Percentiles rank a stretch among this genome's conserved stretches.
These are phyloP conservation scores for Porites cylindrica DNA, from an alignment of 92 coral and sea anemone species.

Conservation along the genomic window DNA sequence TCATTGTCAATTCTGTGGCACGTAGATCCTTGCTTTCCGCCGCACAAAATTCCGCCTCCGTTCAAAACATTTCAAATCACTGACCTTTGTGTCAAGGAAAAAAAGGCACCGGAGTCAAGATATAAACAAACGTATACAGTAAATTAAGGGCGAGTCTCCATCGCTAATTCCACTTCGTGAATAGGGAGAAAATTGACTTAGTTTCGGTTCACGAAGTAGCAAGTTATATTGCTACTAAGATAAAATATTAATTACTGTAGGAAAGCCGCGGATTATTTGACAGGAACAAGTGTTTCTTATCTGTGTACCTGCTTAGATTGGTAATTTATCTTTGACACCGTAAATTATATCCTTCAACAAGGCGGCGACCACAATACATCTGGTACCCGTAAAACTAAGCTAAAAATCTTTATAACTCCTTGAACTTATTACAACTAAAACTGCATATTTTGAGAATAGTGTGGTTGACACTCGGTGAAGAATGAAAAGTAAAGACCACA, in stretches of 20 bases:
- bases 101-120: background rate
- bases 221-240: background rate
- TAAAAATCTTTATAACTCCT: background rate
- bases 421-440: no score
- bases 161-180: background rate
- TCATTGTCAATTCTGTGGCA: no score
- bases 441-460: no score
- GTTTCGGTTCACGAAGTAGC: slow-evolving; percentile 1
- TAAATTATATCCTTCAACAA: background rate
- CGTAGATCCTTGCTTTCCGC: background rate
- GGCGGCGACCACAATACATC: background rate
- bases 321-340: background rate
- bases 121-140: no score
- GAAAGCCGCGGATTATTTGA: slow-evolving; percentile 21
- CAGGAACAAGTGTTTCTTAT: slow-evolving; percentile 30
- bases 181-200: background rate
- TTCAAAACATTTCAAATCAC: background rate
- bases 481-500: no score
- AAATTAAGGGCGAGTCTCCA: background rate
- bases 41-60: background rate
- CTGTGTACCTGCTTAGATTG: slow-evolving; percentile 29
- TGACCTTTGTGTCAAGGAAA: background rate
- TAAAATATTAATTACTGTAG: slow-evolving; percentile 35
- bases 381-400: slow-evolving; percentile 16
- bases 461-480: no score